phyloP scores from a whole-genome alignment of 2,113 vertebrate species.

The Protobothrops flavoviridis region DNA sequence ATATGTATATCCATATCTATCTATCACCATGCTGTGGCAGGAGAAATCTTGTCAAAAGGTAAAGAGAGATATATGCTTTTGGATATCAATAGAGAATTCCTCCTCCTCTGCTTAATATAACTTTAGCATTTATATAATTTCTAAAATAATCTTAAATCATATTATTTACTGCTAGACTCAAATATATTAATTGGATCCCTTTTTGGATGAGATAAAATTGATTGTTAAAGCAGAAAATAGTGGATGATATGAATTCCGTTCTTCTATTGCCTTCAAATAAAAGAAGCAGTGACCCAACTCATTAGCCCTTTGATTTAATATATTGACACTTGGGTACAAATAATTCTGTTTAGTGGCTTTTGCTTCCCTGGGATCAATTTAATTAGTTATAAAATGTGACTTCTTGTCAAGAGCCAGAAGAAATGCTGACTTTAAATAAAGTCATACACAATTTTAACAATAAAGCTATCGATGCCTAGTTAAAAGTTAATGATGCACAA shows the following conservation, averaged over 20 bases:
- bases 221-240: constrained; percentile 76
- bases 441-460: constrained; percentile 91
- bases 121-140: constrained; percentile 31
- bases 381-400: constrained; percentile 99
- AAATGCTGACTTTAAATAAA: constrained; percentile 99
- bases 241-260: constrained; percentile 71
- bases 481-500: constrained; percentile 98
- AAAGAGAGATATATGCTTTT: constrained; percentile 39
- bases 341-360: constrained; percentile 98
- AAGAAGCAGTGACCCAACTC: constrained; percentile 95
- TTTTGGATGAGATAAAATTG: constrained; percentile 72
- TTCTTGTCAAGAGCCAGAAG: constrained; percentile 92
- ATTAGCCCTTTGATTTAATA: constrained; percentile 99
- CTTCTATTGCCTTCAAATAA: constrained; percentile 89
- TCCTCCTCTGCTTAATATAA: constrained; percentile 25
- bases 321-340: constrained; percentile 98
- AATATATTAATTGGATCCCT: constrained; percentile 72
- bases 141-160: constrained; percentile 48
- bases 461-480: constrained; percentile 90
- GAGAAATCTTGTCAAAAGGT: constrained; percentile 6
- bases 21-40: constrained; percentile 48
- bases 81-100: constrained; percentile 55
- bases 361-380: constrained; percentile 95
- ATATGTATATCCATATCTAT: neutral
- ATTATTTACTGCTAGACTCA: constrained; percentile 70